phyloP scores from a whole-genome alignment of 2,797 vertebrate species.

The Sebastes vulpes region DNA sequence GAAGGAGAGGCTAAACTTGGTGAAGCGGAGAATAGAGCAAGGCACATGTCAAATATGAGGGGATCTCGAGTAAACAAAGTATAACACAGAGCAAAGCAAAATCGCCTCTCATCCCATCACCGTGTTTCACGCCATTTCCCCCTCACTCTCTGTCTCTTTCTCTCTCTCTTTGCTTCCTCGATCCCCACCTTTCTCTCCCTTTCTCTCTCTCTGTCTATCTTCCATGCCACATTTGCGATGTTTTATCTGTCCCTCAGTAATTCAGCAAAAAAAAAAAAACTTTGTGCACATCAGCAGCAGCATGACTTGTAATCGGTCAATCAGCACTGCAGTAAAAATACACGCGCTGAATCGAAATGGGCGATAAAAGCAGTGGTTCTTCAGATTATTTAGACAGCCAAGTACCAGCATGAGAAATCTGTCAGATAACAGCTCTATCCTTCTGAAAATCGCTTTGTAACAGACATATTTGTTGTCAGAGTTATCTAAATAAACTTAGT shows the following conservation, averaged over 20 bases:
- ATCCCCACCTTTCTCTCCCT: slow-evolving; percentile 36
- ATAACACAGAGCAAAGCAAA: slow-evolving; percentile 77
- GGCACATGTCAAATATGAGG: slow-evolving; percentile 85
- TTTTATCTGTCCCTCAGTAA: slow-evolving; percentile 50
- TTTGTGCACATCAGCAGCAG: slow-evolving; percentile 47
- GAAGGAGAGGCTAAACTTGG: slow-evolving; percentile 74
- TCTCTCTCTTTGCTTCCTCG: slow-evolving; percentile 16
- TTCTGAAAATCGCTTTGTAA: slow-evolving; percentile 18
- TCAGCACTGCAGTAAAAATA: slow-evolving; percentile 38
- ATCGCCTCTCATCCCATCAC: slow-evolving; percentile 70
- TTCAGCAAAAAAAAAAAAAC: slow-evolving; percentile 25
- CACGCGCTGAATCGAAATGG: slow-evolving; percentile 37
- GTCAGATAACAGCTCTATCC: slow-evolving; percentile 15
- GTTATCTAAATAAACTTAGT: slow-evolving; percentile 30
- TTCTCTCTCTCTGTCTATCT: slow-evolving; percentile 18
- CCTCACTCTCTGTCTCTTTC: slow-evolving; percentile 16
- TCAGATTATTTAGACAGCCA: slow-evolving; percentile 25
- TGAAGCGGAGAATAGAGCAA: slow-evolving; percentile 81
- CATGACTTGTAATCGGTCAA: slow-evolving; percentile 55
- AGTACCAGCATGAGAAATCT: slow-evolving; percentile 21
- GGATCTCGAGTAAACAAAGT: slow-evolving; percentile 82
- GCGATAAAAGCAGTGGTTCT: slow-evolving; percentile 45
- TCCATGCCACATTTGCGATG: slow-evolving; percentile 36
- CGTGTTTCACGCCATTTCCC: slow-evolving; percentile 53
- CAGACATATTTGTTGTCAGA: slow-evolving; percentile 29